Evolutionary conservation across 2,888 invertebrate species (phyloP), one percentile per base, ranked within the genome.

Genomic region (Incurvaria masculella): DNA sequence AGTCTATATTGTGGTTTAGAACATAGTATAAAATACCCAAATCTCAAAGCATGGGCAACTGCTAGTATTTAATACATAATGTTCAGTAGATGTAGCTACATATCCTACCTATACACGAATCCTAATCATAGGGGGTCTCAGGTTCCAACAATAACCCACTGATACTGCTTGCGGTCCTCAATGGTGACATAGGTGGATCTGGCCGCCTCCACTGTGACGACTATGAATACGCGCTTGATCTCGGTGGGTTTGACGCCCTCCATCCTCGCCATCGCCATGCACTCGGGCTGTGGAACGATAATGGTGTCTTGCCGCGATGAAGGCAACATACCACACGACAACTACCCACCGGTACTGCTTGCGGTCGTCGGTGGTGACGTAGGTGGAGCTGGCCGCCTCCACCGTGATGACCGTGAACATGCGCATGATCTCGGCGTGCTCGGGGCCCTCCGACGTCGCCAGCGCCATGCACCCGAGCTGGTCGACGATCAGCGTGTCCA

Each of bases 401-500:
- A 97, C 90, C 0, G 95, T 95, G 60, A 97, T 95, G 67, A 93
- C 91, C 1, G 91, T 93, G 72, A 98, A 98, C 92, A 98, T 95
- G 61, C 93, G 87, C 97, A 99, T 96, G 53, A 99, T 94, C 66
- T 95, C 95, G 59, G 95, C 95, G 64, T 96, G 94, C 0, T 88
- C 86, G 26, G 85, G 81, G 0, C 88, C 85, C 59, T 91, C 92
- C 56, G 92, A 92, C 61, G 91, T 91, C 0, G 97, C 94, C 47
- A 99, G 93, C 50, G 98, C 91, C 89, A 99, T 98, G 65, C 96
- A 96, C 14, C 98, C 98, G 43, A 99, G 80, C 70, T 98, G 98
- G 69, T 97, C 95, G 5, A 99, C 94, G 59, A 99, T 99, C 21
- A 98, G 73, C 0, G 90, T 89, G 68, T 99, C 98, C 52, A 98